Evolutionary conservation across 1,140 invertebrate species (phyloP).

Genomic region (Ladona fulva): DNA sequence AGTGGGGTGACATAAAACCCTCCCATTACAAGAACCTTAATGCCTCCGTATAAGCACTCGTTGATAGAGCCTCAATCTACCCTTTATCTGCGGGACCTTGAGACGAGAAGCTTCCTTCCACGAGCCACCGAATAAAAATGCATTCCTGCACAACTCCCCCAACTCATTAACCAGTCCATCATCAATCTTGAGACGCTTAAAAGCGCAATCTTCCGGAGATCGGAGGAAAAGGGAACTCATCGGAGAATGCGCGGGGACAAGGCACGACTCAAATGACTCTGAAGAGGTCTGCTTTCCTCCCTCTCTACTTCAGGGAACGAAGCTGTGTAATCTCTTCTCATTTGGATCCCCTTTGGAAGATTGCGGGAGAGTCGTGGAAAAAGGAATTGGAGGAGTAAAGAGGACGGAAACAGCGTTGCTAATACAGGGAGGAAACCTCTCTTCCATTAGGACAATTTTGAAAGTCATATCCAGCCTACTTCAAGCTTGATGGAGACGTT

Average conservation of each 20-base stretch:
- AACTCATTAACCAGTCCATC: conserved; percentile 5
- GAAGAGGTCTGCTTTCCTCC: no score
- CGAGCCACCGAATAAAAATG: not conserved
- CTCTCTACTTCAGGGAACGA: not conserved
- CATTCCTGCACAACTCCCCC: not conserved
- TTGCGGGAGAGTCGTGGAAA: not conserved
- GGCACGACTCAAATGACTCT: not conserved
- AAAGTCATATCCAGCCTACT: no score
- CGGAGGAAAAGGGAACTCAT: not conserved
- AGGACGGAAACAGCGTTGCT: not conserved
- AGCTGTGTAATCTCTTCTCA: not conserved
- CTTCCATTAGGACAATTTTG: no score
- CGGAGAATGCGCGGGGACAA: not conserved
- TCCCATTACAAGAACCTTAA: no score
- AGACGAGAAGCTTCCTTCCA: no score
- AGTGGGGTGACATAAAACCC: no score
- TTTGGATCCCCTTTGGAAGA: not conserved
- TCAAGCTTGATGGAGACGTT: no score
- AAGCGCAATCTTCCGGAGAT: not conserved
- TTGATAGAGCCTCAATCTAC: no score
- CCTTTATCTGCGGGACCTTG: no score
- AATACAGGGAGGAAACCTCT: not conserved
- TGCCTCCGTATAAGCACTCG: no score
- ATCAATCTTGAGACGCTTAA: not conserved
- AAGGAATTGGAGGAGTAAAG: not conserved